Evolutionary conservation across 2,797 vertebrate genomes (phyloP), one percentile per base, ranked within the genome.

Genomic region (Anas georgica): DNA sequence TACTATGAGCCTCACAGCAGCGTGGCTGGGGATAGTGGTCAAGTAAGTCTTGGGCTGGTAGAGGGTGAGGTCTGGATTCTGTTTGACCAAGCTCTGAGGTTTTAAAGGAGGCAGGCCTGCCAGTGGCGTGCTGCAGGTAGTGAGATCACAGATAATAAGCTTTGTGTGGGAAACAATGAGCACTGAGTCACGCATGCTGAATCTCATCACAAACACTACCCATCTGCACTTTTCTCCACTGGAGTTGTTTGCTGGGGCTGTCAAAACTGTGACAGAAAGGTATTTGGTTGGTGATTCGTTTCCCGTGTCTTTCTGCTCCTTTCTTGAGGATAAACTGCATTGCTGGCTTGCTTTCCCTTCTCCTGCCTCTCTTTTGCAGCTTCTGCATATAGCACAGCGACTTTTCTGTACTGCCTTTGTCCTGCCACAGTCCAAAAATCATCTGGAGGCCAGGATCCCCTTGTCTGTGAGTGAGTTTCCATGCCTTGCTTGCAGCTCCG

Each of bases 71-170:
- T 78, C 70, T 72, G 33, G 18, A 80, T 11, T 63, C 41, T 25
- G 20, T 87, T 88, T 45, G 83, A n/a, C 85, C 72, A 64, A 90
- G 60, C 82, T 55, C 63, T 43, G 72, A 81, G 83, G 54, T 68
- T 89, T 96, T 82, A 54, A 28, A 90, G 67, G 91, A 88, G 50
- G 29, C 37, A 90, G 39, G 62, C 63, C 45, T 95, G 83, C 91
- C 52, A 93, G 93, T 96, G 91, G 73, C 48, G 84, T 83, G 59
- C 14, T 41, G 33, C 45, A 3, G 67, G 60, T 35, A 72, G 83
- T 92, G 96, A 87, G 79, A 95, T 85, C 81, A 92, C 28, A 86
- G 55, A 58, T 83, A 73, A 77, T 75, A 81, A 90, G 79, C 79
- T 56, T 17, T 68, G 4, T 72, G 18, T 2, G 45, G 23, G 83